These are phyloP conservation scores for Falco berigora DNA, from an alignment of 2,797 vertebrate genomes.

Conservation along the genomic window DNA sequence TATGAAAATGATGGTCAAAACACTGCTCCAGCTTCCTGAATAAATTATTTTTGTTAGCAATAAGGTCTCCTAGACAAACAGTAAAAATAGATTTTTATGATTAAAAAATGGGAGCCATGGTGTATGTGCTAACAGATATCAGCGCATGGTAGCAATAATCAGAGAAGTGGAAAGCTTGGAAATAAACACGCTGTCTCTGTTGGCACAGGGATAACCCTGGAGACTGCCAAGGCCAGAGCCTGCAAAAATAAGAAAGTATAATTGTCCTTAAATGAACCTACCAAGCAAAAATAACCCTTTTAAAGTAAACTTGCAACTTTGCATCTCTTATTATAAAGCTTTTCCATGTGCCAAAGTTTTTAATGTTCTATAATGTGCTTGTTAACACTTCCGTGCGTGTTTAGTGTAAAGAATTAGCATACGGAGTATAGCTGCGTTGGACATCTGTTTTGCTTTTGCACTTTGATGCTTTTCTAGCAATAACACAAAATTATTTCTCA, in stretches of 20 bases:
- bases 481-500: not conserved
- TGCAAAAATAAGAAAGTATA: conserved; percentile 46
- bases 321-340: not conserved
- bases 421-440: fast-evolving
- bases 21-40: not conserved
- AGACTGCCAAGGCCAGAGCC: conserved; percentile 50
- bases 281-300: not conserved
- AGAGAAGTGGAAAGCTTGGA: conserved; percentile 46
- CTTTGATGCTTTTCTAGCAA: not conserved
- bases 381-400: not conserved
- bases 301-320: not conserved
- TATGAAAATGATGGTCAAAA: not conserved
- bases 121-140: not conserved
- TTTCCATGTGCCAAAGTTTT: not conserved
- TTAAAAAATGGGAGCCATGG: not conserved
- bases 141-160: conserved; percentile 22
- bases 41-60: not conserved
- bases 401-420: not conserved
- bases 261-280: conserved; percentile 62
- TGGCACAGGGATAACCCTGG: conserved; percentile 54
- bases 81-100: conserved; percentile 8
- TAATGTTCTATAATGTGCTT: not conserved
- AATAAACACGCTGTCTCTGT: conserved; percentile 40
- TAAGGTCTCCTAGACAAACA: not conserved
- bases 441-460: not conserved